Evolutionary conservation across 2,888 invertebrate species (phyloP).

Genomic region (Eupithecia inturbata): DNA sequence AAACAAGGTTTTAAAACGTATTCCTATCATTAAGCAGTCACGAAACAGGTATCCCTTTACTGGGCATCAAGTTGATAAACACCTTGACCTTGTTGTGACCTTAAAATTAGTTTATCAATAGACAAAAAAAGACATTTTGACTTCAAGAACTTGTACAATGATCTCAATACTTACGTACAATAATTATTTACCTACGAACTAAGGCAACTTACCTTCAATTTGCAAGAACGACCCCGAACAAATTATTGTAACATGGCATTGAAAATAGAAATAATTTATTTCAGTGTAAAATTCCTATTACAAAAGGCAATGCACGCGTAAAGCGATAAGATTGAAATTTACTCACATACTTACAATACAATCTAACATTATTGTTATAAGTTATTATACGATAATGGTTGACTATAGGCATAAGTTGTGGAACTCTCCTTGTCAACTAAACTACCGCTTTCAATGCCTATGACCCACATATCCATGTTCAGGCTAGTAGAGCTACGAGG

Average conservation of each 20-base stretch:
- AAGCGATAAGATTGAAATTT: constrained; percentile 49
- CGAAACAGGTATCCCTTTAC: background rate
- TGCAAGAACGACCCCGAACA: background rate
- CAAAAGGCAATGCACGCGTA: constrained; percentile 60
- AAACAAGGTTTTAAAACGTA: too few species aligned
- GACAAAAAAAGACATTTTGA: too few species aligned
- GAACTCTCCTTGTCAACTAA: background rate
- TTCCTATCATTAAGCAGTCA: too few species aligned
- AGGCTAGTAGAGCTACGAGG: background rate
- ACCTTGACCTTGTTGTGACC: background rate
- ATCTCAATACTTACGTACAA: background rate
- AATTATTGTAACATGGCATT: constrained; percentile 7
- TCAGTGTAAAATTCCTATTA: constrained; percentile 68
- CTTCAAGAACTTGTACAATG: too few species aligned
- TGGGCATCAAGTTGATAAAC: background rate
- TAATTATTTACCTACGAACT: background rate
- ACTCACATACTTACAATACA: constrained; percentile 6
- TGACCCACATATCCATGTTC: background rate
- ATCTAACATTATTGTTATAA: constrained; percentile 5
- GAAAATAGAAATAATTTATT: constrained; percentile 5
- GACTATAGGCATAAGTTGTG: background rate
- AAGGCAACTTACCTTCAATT: constrained; percentile 2
- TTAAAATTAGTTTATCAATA: background rate
- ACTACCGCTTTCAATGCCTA: background rate
- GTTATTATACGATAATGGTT: background rate